Evolutionary conservation across 2,888 invertebrate species (phyloP).

Genomic region (Allophyes oxyacanthae): DNA sequence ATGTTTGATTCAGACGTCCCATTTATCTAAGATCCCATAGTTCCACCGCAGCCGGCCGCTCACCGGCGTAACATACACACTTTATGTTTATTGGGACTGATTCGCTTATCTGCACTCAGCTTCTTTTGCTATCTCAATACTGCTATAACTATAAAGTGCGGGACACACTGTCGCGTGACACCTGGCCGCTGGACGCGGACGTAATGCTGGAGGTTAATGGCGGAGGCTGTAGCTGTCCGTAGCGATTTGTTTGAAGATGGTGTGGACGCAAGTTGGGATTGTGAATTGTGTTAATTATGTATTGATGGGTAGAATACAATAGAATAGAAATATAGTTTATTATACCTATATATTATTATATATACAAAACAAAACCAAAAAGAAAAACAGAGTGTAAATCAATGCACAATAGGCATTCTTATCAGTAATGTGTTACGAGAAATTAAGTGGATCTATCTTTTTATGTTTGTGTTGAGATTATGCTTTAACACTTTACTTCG

Average conservation of each 20-base stretch:
- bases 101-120: slow-evolving; percentile 58
- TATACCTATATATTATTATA: no score
- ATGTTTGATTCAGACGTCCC: slow-evolving; percentile 3
- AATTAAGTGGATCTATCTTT: no score
- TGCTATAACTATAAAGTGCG: slow-evolving; percentile 45
- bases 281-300: neutral
- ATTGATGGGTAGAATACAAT: no score
- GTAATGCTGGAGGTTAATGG: slow-evolving; percentile 25
- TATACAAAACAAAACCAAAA: no score
- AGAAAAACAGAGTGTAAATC: no score
- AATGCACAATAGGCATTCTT: no score
- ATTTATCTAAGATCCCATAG: slow-evolving; percentile 31
- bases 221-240: slow-evolving; percentile 3
- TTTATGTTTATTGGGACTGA: slow-evolving; percentile 57
- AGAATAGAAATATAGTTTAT: no score
- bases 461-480: no score
- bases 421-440: no score
- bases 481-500: no score
- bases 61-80: slow-evolving; percentile 45
- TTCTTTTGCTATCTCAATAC: slow-evolving; percentile 59
- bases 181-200: slow-evolving; percentile 18
- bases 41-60: slow-evolving; percentile 2
- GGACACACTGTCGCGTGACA: slow-evolving; percentile 35
- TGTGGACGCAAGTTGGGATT: neutral
- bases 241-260: slow-evolving; percentile 1